Evolutionary conservation across 1,140 invertebrate genomes (phyloP).

Genomic region (Anagrus nilaparvatae): DNA sequence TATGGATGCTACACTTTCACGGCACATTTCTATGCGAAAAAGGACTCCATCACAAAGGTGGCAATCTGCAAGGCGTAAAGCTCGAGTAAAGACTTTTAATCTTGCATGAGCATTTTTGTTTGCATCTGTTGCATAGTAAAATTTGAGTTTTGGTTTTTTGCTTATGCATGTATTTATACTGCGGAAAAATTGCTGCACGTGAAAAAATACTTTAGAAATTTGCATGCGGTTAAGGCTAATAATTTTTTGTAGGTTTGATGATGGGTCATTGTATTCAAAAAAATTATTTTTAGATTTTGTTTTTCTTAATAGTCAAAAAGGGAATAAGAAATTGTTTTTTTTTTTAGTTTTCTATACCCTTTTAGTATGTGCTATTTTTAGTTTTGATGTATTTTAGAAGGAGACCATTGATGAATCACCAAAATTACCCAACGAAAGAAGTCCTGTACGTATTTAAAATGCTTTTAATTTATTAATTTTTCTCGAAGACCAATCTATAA

Average conservation of each 20-base stretch:
- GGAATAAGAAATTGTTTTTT: slow-evolving; percentile 1
- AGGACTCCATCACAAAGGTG: slow-evolving; percentile 40
- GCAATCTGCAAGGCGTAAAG: slow-evolving; percentile 40
- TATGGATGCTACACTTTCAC: slow-evolving; percentile 34
- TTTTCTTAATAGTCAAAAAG: neutral
- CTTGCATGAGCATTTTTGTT: slow-evolving; percentile 19
- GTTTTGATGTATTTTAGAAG: slow-evolving; percentile 43
- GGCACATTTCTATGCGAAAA: slow-evolving; percentile 36
- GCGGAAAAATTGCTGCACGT: no score
- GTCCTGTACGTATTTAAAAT: slow-evolving; percentile 38
- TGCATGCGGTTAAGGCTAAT: no score
- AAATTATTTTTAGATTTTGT: slow-evolving; percentile 1
- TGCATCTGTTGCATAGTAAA: slow-evolving; percentile 3
- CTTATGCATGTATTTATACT: no score
- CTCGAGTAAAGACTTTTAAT: slow-evolving; percentile 34
- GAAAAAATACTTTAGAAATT: no score
- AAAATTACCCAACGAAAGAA: slow-evolving; percentile 33
- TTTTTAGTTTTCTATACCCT: slow-evolving; percentile 5
- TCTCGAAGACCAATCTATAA: no score
- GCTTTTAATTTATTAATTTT: slow-evolving; percentile 8
- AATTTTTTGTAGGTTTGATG: no score
- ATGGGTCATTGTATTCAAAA: no score
- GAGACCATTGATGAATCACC: slow-evolving; percentile 21
- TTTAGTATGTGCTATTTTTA: slow-evolving; percentile 27
- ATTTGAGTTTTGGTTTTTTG: slow-evolving; percentile 1